Base-by-base conservation (phyloP, 2,113 vertebrate species). In the Platichthys flesus region DNA sequence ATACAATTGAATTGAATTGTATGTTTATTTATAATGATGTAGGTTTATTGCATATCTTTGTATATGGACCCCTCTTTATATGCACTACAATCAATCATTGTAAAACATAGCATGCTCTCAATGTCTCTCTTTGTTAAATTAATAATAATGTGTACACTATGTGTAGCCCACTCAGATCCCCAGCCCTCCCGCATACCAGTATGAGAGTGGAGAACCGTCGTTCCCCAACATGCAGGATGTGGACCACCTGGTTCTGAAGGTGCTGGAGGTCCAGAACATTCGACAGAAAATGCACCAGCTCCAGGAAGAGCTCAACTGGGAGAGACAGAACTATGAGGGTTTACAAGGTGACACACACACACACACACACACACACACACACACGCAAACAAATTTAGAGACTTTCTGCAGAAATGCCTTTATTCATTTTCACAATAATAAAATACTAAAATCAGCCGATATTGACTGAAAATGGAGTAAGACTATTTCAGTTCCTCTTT, bases 281-380 rank as follows among this genome's bases (percentile, higher is more conserved):
- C 82, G 94, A 45, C 90, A 94, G 67, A 78, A 82, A 2, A 89
- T 94, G 40, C 93, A 95, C 76, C 86, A 90, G 40, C n/a, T 93
- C 16, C 90, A 94, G 65, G 92, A 93, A 60, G 92, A 95, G 9
- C 87, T 94, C 49, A 94, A 93, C 86, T 94, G 92, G 94, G 93
- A 95, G 62, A 92, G 62, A 63, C 90, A 93, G 54, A 94, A 93
- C 76, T 88, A 26, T 54, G 94, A 95, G 45, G 59, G 64, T 37
- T 71, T 91, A 21, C 89, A 91, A 85, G 90, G 94, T 94, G 58
- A 54, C 6, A n/a, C 20, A n/a, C 47, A 42, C 21, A 45, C 45
- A 66, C 20, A 52, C 59, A 42, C 18, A 24, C 24, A 71, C 4
- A 18, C 26, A 60, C 52, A 23, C 52, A 9, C 45, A 66, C 20